Base-by-base conservation (phyloP, 2,888 invertebrate species). In the Operophtera brumata region DNA sequence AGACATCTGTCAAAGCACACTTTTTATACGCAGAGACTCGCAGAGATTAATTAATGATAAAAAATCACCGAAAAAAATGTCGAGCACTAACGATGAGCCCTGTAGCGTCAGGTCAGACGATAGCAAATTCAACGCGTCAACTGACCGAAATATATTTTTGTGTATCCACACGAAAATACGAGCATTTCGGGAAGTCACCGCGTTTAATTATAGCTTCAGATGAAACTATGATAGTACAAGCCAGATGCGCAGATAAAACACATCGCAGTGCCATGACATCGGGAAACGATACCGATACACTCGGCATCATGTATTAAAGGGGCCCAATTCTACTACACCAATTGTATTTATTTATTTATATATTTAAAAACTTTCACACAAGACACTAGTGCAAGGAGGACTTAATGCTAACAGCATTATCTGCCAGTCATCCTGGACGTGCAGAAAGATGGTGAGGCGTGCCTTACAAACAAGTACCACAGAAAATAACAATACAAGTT, bases 21-120 rank as follows among this genome's bases (percentile, higher is more conserved):
- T 44, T 34, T 49, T 34, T 39, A n/a, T 45, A 25, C 30, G 28
- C 13, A 6, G n/a, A n/a, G n/a, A n/a, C n/a, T 37, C 61, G 56
- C 20, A 53, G 46, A 42, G 30, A 43, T 30, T n/a, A 10, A 7
- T 11, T 13, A 37, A 37, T 12, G 41, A 36, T 35, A 32, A 45
- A 64, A 57, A 54, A 55, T 62, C 63, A 85, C 84, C 84, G 75
- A 71, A 61, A 57, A 56, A 63, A 60, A 59, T 40, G 54, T 67
- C 77, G 81, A 85, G 85, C 84, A 62, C 85, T 61, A 63, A 66
- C 60, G 55, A 58, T 50, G 82, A 84, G 85, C 82, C 86, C 86
- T 77, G 84, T 71, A 73, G 70, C 74, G 84, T 82, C 82, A 80
- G 79, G 84, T 82, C 82, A 80, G 79, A 69, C 77, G 67, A 65